These are phyloP conservation scores for Acomys russatus DNA, from an alignment of 2,797 vertebrate species.

Conservation along the genomic window DNA sequence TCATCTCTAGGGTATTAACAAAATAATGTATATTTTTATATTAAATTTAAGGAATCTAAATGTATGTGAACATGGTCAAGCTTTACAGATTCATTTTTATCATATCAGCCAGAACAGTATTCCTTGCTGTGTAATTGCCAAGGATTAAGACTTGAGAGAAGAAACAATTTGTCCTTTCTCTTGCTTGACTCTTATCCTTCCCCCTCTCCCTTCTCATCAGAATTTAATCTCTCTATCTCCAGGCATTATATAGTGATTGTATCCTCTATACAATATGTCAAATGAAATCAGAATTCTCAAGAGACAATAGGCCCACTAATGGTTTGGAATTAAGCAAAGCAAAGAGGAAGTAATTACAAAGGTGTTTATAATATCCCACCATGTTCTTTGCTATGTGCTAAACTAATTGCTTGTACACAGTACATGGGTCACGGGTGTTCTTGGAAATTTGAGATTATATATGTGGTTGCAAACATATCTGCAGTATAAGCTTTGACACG, in stretches of 20 bases:
- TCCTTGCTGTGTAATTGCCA: neutral
- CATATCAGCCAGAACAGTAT: rapidly evolving
- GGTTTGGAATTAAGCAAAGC: neutral
- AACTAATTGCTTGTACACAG: neutral
- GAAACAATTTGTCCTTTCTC: neutral
- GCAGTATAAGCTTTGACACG: neutral
- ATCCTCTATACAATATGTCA: neutral
- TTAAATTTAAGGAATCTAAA: neutral
- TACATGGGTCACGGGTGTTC: neutral
- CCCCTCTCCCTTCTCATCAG: no score
- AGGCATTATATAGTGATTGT: no score
- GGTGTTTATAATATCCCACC: neutral
- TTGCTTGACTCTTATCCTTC: neutral
- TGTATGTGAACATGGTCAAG: neutral
- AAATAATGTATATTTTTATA: neutral
- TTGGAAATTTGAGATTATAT: neutral
- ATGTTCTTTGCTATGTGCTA: neutral
- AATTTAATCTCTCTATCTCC: no score
- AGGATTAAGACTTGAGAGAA: neutral
- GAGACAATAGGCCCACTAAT: neutral
- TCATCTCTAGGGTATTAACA: neutral
- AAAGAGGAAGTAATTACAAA: neutral
- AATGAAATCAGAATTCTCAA: neutral
- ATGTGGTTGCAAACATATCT: neutral
- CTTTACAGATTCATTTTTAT: neutral